phyloP scores from a whole-genome alignment of 2,888 invertebrate species.

The Ornithoptera alexandrae region DNA sequence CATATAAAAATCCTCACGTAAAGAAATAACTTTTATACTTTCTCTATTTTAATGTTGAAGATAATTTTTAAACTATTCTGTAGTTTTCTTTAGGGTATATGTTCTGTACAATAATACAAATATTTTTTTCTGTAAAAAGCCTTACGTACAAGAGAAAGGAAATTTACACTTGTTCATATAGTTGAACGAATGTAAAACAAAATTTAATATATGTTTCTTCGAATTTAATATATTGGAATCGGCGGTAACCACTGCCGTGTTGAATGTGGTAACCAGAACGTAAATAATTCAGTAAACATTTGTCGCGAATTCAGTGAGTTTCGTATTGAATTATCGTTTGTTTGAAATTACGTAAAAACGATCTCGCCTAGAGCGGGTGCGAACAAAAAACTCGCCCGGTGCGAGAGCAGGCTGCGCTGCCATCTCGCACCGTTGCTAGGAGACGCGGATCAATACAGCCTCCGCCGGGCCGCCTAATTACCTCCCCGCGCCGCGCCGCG shows the following conservation, averaged over 20 bases:
- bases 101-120: too few species aligned
- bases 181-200: not conserved
- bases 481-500: constrained; percentile 43
- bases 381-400: constrained; percentile 70
- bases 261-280: not conserved
- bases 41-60: too few species aligned
- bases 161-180: too few species aligned
- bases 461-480: constrained; percentile 80
- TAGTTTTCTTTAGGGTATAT: too few species aligned
- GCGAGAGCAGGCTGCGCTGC: constrained; percentile 67
- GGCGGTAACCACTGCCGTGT: not conserved
- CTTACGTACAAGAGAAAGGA: too few species aligned
- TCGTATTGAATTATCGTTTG: constrained; percentile 67
- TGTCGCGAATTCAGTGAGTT: constrained; percentile 48
- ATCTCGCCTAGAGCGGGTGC: constrained; percentile 69
- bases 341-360: constrained; percentile 69
- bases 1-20: too few species aligned
- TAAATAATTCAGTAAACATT: constrained; percentile 2
- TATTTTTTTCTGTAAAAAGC: too few species aligned
- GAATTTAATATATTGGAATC: not conserved
- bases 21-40: too few species aligned
- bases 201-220: not conserved
- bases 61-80: too few species aligned
- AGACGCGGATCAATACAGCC: constrained; percentile 78
- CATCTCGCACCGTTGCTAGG: constrained; percentile 76